phyloP scores from a whole-genome alignment of 2,113 vertebrate species.

The Pterocles gutturalis region DNA sequence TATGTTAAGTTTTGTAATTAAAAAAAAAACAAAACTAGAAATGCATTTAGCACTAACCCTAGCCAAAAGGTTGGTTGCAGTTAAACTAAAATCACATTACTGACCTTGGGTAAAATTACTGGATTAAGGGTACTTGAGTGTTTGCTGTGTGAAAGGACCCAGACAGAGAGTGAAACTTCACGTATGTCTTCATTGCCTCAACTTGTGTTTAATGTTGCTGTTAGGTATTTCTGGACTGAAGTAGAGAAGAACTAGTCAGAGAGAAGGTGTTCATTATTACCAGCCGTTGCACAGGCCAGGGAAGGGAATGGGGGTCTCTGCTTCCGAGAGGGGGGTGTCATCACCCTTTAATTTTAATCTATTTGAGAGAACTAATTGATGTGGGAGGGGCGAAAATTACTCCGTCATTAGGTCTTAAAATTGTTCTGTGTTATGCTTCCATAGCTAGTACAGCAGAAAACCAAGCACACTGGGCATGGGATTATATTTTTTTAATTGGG shows the following conservation, averaged over 20 bases:
- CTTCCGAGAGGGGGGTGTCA: neutral
- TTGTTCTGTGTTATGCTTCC: neutral
- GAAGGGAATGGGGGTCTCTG: neutral
- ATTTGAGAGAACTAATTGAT: neutral
- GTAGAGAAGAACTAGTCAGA: neutral
- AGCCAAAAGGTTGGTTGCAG: neutral
- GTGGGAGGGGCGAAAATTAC: neutral
- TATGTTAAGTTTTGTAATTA: neutral
- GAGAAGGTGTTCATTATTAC: neutral
- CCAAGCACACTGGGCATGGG: accelerated
- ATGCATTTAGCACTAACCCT: neutral
- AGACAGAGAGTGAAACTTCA: neutral
- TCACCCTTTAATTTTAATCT: neutral
- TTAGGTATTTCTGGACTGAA: neutral
- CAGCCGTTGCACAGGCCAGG: neutral
- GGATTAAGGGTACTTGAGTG: neutral
- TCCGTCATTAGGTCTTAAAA: neutral
- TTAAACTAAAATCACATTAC: neutral
- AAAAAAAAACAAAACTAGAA: neutral
- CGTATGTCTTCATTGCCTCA: neutral
- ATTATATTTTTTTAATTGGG: neutral
- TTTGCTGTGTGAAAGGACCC: neutral
- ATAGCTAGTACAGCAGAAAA: neutral
- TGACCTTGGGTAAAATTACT: neutral
- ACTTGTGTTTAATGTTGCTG: neutral